phyloP scores from a whole-genome alignment of 1,140 invertebrate species.

The Lysiphlebus fabarum region DNA sequence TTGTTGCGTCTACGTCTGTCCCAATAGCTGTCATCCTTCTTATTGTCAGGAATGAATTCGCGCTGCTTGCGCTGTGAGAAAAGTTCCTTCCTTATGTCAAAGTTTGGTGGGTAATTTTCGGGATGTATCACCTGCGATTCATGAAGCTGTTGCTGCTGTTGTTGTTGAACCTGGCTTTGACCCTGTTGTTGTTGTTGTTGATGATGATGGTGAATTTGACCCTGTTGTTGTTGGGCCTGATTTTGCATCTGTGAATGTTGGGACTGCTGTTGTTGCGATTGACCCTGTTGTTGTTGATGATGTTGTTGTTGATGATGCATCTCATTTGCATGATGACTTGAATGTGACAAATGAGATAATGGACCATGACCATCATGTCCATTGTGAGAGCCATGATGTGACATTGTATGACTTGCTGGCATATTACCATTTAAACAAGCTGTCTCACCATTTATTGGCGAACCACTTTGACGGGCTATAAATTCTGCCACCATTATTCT shows the following conservation, averaged over 20 bases:
- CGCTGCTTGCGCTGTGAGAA: conserved; percentile 88
- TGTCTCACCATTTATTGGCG: conserved; percentile 66
- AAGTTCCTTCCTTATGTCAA: conserved; percentile 69
- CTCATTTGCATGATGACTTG: conserved; percentile 32
- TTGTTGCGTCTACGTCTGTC: conserved; percentile 92
- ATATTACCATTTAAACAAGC: conserved; percentile 59
- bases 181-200: conserved; percentile 35
- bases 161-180: conserved; percentile 35
- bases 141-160: conserved; percentile 36
- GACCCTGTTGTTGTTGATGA: conserved; percentile 32
- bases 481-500: conserved; percentile 84
- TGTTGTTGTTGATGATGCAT: conserved; percentile 29
- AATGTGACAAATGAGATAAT: conserved; percentile 48
- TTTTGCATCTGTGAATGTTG: conserved; percentile 30
- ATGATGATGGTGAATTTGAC: conserved; percentile 35
- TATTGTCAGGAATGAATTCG: conserved; percentile 94
- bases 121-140: conserved; percentile 36
- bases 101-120: conserved; percentile 44
- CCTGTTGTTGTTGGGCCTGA: conserved; percentile 31
- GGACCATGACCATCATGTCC: conserved; percentile 41
- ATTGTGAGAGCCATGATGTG: conserved; percentile 47
- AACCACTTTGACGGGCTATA: conserved; percentile 69
- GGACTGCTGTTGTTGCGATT: conserved; percentile 29
- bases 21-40: conserved; percentile 98
- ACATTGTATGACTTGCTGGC: conserved; percentile 56